These are phyloP conservation scores for Streblospio benedicti DNA, from an alignment of 1,140 invertebrate species.

Conservation along the genomic window DNA sequence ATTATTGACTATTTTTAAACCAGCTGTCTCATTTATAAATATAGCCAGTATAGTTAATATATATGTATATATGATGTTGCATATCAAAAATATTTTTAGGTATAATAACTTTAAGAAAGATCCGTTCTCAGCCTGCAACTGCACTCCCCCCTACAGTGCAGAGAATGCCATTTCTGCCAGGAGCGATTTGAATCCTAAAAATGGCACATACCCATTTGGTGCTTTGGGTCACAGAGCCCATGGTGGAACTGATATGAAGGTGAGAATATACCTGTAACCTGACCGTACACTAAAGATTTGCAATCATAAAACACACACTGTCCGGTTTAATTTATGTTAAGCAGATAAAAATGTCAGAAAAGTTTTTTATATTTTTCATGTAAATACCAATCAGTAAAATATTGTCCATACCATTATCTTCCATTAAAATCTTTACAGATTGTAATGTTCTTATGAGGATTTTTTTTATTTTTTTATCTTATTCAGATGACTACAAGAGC, in stretches of 20 bases:
- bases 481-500: constrained; percentile 45
- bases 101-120: constrained; percentile 68
- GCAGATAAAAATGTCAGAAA: too few relatives aligned
- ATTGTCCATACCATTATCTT: too few relatives aligned
- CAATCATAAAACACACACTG: too few relatives aligned
- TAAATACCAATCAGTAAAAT: too few relatives aligned
- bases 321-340: too few relatives aligned
- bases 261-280: constrained; percentile 47
- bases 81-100: constrained; percentile 27
- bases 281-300: neutral
- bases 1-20: neutral
- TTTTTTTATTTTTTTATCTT: too few relatives aligned
- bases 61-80: neutral
- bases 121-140: constrained; percentile 60
- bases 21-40: constrained; percentile 1
- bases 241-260: constrained; percentile 61
- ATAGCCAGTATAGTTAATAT: neutral
- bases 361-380: too few relatives aligned
- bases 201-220: constrained; percentile 59
- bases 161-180: constrained; percentile 64
- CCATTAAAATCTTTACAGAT: too few relatives aligned
- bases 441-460: too few relatives aligned
- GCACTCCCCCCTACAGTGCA: constrained; percentile 62
- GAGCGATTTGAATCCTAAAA: constrained; percentile 60
- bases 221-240: constrained; percentile 58